These are phyloP conservation scores for Sebastiscus albofasciatus DNA, from an alignment of 2,797 vertebrate species.

Conservation along the genomic window DNA sequence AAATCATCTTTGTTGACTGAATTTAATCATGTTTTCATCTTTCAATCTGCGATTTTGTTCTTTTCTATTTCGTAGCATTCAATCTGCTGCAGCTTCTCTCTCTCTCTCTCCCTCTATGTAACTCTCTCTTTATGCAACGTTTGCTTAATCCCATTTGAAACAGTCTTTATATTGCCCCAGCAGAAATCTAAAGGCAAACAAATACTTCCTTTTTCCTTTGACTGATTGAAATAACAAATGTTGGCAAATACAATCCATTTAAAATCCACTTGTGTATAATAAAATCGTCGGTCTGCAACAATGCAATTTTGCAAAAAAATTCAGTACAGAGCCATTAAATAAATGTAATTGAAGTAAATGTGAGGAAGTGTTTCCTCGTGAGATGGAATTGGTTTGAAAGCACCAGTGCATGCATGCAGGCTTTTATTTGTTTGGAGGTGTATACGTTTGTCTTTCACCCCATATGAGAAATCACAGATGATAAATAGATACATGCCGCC, in stretches of 20 bases:
- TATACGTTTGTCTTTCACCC: slow-evolving; percentile 29
- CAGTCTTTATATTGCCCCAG: slow-evolving; percentile 18
- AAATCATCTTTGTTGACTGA: slow-evolving; percentile 20
- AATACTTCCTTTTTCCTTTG: slow-evolving; percentile 27
- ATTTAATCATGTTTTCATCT: slow-evolving; percentile 42
- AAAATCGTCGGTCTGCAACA: slow-evolving; percentile 6
- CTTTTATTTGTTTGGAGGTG: slow-evolving; percentile 15
- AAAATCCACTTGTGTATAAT: slow-evolving; percentile 46
- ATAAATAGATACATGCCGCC: slow-evolving; percentile 55
- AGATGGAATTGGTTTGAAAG: slow-evolving; percentile 2
- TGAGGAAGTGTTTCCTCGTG: background rate
- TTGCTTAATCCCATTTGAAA: slow-evolving; percentile 44
- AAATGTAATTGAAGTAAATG: slow-evolving; percentile 12
- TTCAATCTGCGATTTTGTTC: slow-evolving; percentile 18
- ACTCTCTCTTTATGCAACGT: slow-evolving; percentile 6
- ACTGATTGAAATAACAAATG: slow-evolving; percentile 43
- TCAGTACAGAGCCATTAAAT: slow-evolving; percentile 22
- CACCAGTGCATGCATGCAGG: background rate
- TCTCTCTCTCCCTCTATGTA: background rate
- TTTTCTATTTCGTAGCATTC: slow-evolving; percentile 18
- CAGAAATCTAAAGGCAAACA: slow-evolving; percentile 13
- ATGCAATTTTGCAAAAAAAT: slow-evolving; percentile 19
- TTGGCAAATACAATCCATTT: slow-evolving; percentile 27
- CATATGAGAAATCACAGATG: slow-evolving; percentile 40
- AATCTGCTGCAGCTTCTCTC: slow-evolving; percentile 9